Base-by-base conservation (phyloP, 1,140 invertebrate genomes). In the Matsumurasca onukii region DNA sequence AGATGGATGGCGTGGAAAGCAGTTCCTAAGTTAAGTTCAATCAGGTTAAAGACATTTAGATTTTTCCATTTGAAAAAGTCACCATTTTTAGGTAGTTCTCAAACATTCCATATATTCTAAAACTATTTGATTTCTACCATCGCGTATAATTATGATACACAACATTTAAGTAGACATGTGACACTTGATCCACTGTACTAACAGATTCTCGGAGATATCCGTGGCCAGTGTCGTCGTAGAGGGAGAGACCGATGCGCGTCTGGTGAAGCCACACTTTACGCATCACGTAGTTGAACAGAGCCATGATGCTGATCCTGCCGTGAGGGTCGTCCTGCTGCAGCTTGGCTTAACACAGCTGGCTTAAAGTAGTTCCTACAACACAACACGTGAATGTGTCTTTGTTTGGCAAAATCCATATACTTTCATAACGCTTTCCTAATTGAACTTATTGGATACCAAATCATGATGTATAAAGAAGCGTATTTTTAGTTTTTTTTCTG, bases 271-370 rank as follows among this genome's bases (percentile, higher is more conserved):
- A 98, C 2, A 95, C 91, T 79, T 97, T 94, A 22, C 93, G 84
- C 93, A 98, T 97, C 0, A 95, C 89, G 79, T 98, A 98, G 75
- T 97, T 97, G 77, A 97, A 98, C 51, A 98, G 84, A 9, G 92
- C 90, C 77, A 89, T 86, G 2, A 92, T 91, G 45, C 89, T 88
- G 2, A 95, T 88, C 68, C 90, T 81, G 13, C 94, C 94, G 31
- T 13, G 29, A 0, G 88, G 86, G 77, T 97, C 94, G 30, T 87
- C 88, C 66, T 91, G 88, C 77, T 94, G 87, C 0, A 98, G 79
- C 75, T 94, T 92, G 0, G 91, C 89, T 81, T n/a, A 97, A 98
- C 17, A 95, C 87, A 68, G 86, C 88, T 1, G 94, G 87, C 31
- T 88, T 93, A 67, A 98, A 91, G 77, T 94, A 97, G 15, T 87